Evolutionary conservation across 1,140 invertebrate genomes (phyloP), one percentile per base, ranked within the genome.

Genomic region (Cotesia glomerata): DNA sequence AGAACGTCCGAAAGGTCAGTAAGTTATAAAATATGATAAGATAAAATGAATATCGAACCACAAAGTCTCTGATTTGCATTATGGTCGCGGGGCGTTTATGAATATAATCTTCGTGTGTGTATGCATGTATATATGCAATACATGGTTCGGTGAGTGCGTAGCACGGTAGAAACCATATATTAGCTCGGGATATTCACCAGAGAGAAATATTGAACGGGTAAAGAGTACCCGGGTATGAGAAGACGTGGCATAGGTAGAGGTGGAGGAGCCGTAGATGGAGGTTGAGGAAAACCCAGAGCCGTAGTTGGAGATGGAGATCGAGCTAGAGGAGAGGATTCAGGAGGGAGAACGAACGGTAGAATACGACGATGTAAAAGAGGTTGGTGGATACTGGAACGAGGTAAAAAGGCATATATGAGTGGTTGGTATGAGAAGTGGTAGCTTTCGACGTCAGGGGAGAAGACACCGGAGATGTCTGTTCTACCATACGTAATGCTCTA

Each of bases 191-290:
- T 80, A 84, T 84, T 84, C 83, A 1, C 80, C 76, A 75, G 77
- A 76, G 84, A 85, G 83, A 84, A 84, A 82, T 86, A 85, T 86
- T 84, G 82, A 84, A 86, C 84, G 77, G 73, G 74, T 72, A 74
- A 63, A 70, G 59, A 49, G 35, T 45, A 45, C 39, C 39, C 11
- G 39, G 39, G 39, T 45, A 45, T 45, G 18, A 58, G 16, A 58
- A 26, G 56, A 16, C 18, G 18, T 63, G 65, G 14, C 26, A 49
- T 45, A 66, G 63, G 65, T 36, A 69, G 64, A 74, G 74, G 61
- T 66, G 52, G 73, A 51, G 66, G 39, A 51, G 64, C 11, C 11
- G 39, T 45, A 45, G 39, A 13, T 14, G 49, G 64, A 51, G 39
- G 45, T 66, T 16, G 14, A 56, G 73, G 39, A 45, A 3, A 26